A percentile compares a stretch with the other conserved stretches of the same genome.
These are phyloP conservation scores for Pavo muticus DNA, from an alignment of 2,113 vertebrate species.

Conservation along the genomic window DNA sequence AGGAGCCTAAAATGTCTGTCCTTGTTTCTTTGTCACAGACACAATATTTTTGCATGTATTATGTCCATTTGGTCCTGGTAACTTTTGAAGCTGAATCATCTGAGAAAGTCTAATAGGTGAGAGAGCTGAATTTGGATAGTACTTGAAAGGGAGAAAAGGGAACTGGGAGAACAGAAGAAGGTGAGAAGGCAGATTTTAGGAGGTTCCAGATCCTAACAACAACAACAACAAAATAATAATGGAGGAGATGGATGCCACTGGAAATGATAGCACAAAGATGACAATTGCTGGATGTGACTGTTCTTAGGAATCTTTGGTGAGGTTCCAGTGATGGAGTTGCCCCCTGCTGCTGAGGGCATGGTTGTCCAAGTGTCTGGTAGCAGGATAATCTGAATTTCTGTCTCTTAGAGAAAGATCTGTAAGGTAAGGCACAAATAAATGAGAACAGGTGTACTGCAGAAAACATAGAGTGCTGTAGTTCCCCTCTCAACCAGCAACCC, in stretches of 20 bases:
- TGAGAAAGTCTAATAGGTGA: background rate
- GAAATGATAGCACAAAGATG: background rate
- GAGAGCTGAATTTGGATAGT: background rate
- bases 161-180: background rate
- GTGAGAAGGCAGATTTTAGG: background rate
- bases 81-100: background rate
- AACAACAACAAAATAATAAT: background rate
- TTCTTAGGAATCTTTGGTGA: background rate
- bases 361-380: background rate
- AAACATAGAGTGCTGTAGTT: background rate
- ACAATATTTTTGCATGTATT: background rate
- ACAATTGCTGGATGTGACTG: background rate
- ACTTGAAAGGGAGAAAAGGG: background rate
- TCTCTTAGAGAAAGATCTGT: background rate
- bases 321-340: fast-evolving
- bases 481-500: background rate
- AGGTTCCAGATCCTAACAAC: background rate
- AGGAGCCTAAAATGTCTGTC: background rate
- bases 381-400: background rate
- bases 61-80: background rate
- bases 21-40: background rate
- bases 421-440: background rate
- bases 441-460: background rate
- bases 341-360: background rate
- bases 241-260: background rate